Evolutionary conservation across 2,797 vertebrate genomes (phyloP), one percentile per base, ranked within the genome.

Genomic region (Notamacropus eugenii): DNA sequence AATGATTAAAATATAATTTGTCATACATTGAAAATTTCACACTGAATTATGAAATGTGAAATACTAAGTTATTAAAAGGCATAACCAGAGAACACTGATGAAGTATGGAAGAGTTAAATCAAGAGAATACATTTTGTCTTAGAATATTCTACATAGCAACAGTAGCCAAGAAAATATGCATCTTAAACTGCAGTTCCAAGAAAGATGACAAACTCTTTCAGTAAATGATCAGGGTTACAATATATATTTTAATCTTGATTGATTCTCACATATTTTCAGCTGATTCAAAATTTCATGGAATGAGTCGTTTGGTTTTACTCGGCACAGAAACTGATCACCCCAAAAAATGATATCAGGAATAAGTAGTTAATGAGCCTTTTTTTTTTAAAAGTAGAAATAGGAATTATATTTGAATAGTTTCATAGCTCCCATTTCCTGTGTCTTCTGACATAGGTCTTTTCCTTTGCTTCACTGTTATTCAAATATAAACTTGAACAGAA

Each of bases 101-200:
- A 55, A 52, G 28, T 91, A 34, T 91, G 52, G 31, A 91, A 91
- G 28, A 91, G 90, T 91, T 55, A 55, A 55, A 55, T 91, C 90
- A 54, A 13, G 6, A 34, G 28, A 55, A 54, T 95, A 46, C 40
- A 46, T 87, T 87, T 87, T 50, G 40, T 87, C 74, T 87, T 87
- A 50, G 74, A 87, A 87, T 87, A 50, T 87, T 87, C 40, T 50
- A 93, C 74, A 90, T 96, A 97, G 91, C 93, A 97, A 90, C 27
- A 3, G 28, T 54, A 97, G 96, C 97, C 97, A 97, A 97, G 97
- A 97, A 96, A 96, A 97, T 97, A 93, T 94, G 31, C 93, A 96
- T 97, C 93, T 94, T 96, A 94, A 96, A 96, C 57, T 94, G 59
- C 90, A 95, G 0, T 98, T 97, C 96, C 97, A 97, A 98, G 97